Percentiles rank a stretch among this genome's conserved stretches.
Evolutionary conservation across 2,797 vertebrate genomes (phyloP).

Genomic region (Sebastes elongatus): DNA sequence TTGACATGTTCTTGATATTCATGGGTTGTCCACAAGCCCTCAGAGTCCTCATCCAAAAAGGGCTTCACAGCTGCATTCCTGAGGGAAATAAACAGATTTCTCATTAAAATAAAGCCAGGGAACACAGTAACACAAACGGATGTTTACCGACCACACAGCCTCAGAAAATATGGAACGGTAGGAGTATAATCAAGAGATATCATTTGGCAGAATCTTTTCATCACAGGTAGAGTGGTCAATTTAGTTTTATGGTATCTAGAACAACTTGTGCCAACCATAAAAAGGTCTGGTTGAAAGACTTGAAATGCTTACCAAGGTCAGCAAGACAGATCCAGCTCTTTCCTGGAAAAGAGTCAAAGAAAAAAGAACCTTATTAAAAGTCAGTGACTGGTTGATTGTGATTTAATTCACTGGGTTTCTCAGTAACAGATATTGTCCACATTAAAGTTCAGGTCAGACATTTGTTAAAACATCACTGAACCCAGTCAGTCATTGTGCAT

Average conservation of each 20-base stretch:
- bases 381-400: rapidly evolving
- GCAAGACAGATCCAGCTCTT: rapidly evolving
- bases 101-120: neutral
- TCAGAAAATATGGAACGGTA: slow-evolving; percentile 85
- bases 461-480: slow-evolving; percentile 81
- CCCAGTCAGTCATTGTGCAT: neutral
- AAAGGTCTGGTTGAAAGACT: neutral
- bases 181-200: slow-evolving; percentile 77
- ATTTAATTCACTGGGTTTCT: slow-evolving; percentile 31
- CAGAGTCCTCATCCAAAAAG: no score
- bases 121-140: rapidly evolving
- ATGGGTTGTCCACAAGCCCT: neutral
- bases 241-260: neutral
- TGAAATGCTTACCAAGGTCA: slow-evolving; percentile 4
- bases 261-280: neutral
- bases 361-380: neutral
- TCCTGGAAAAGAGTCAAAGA: neutral
- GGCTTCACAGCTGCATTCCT: neutral
- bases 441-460: slow-evolving; percentile 85
- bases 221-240: slow-evolving; percentile 62
- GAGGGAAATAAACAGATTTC: neutral
- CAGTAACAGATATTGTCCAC: slow-evolving; percentile 73
- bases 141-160: slow-evolving; percentile 6
- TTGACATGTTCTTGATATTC: neutral
- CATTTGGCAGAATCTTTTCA: slow-evolving; percentile 87